Conservation (phyloP, 2,888 invertebrate species). For the Gari tellinella region DNA sequence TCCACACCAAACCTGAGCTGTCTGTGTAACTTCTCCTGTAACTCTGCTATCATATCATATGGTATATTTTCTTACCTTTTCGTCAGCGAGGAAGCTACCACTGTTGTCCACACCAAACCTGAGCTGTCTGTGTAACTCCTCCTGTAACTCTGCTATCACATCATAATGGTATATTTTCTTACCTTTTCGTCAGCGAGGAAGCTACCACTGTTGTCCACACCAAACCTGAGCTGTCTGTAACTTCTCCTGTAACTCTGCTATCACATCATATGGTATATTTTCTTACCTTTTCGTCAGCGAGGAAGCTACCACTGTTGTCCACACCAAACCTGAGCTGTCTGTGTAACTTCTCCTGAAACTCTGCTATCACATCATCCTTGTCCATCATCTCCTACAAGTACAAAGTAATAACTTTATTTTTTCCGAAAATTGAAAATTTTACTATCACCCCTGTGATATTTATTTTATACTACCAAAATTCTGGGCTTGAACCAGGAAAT, state of each 20-base stretch:
- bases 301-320: constrained; percentile 67
- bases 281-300: constrained; percentile 49
- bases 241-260: too few species aligned
- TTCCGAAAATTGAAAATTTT: background rate
- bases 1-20: too few species aligned
- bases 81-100: constrained; percentile 68
- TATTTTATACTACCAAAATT: too few species aligned
- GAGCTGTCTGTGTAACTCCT: constrained; percentile 55
- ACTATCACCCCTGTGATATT: background rate
- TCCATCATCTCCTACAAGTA: constrained; percentile 70
- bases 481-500: too few species aligned
- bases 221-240: too few species aligned
- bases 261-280: too few species aligned
- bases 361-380: constrained; percentile 71
- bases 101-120: constrained; percentile 47
- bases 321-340: constrained; percentile 38
- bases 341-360: constrained; percentile 66
- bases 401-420: background rate
- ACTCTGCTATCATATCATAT: too few species aligned
- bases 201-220: constrained; percentile 56
- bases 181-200: constrained; percentile 58
- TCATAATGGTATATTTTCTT: constrained; percentile 68
- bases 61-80: constrained; percentile 19
- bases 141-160: constrained; percentile 67
- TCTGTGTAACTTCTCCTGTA: too few species aligned